Percentiles rank a stretch among this genome's conserved stretches.
Conservation (phyloP, 1,140 invertebrate species). For the Drosophila insularis region DNA sequence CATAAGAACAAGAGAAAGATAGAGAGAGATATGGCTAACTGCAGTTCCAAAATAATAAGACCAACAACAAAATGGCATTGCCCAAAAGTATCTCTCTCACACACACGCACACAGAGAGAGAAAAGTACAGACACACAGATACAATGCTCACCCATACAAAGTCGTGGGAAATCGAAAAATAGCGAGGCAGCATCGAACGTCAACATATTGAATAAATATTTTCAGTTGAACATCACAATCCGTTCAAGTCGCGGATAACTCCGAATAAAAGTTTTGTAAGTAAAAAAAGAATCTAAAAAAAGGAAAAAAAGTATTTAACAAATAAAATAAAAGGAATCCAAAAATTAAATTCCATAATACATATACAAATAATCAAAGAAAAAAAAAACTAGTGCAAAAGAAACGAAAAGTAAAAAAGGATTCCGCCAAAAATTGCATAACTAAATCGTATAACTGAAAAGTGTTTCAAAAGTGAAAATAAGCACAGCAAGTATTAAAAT, state of each 20-base stretch:
- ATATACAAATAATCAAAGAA: background rate
- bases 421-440: background rate
- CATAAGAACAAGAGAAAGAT: conserved; percentile 24
- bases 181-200: conserved; percentile 79
- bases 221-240: conserved; percentile 83
- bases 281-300: conserved; percentile 56
- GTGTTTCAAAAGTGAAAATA: background rate
- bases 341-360: conserved; percentile 37
- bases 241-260: conserved; percentile 83
- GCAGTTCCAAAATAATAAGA: conserved; percentile 68
- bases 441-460: background rate
- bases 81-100: conserved; percentile 56
- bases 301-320: conserved; percentile 12
- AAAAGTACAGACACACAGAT: conserved; percentile 27
- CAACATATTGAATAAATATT: conserved; percentile 82
- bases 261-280: conserved; percentile 82
- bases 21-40: conserved; percentile 20
- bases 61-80: conserved; percentile 32
- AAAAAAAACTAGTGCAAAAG: conserved; percentile 9
- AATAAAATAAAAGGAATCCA: conserved; percentile 12
- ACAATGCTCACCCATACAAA: conserved; percentile 48
- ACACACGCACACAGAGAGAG: conserved; percentile 21
- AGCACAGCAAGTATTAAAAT: conserved; percentile 55
- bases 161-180: conserved; percentile 67
- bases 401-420: background rate